phyloP scores from a whole-genome alignment of 2,797 vertebrate genomes.

The Amphiprion clarkii region DNA sequence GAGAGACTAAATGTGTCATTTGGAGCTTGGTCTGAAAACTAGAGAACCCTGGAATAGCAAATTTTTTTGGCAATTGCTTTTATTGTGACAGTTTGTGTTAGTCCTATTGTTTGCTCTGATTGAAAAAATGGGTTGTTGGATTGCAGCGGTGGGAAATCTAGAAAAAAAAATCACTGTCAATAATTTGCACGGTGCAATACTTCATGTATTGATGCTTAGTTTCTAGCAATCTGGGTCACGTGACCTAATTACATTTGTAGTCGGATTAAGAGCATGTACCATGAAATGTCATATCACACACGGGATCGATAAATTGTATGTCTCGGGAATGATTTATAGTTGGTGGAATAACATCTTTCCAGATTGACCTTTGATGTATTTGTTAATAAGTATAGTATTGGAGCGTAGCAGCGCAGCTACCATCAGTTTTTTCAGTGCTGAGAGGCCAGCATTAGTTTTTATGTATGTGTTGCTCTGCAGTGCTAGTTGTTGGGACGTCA shows the following conservation, averaged over 20 bases:
- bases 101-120: background rate
- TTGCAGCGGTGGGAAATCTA: background rate
- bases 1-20: constrained; percentile 25
- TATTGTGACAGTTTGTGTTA: background rate
- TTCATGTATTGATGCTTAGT: background rate
- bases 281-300: background rate
- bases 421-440: background rate
- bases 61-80: constrained; percentile 16
- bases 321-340: background rate
- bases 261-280: background rate
- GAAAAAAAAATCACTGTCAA: background rate
- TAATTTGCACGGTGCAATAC: background rate
- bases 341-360: background rate
- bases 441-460: background rate
- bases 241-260: background rate
- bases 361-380: background rate
- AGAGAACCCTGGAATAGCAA: constrained; percentile 3
- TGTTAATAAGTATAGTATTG: background rate
- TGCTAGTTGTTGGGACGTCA: background rate
- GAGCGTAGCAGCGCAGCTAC: background rate
- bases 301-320: background rate
- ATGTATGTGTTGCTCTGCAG: background rate
- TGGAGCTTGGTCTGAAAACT: constrained; percentile 33
- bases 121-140: background rate
- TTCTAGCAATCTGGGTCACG: background rate